A percentile compares a stretch with the other conserved stretches of the same genome.
Evolutionary conservation across 2,888 invertebrate genomes (phyloP).

Genomic region (Phengaris arion): DNA sequence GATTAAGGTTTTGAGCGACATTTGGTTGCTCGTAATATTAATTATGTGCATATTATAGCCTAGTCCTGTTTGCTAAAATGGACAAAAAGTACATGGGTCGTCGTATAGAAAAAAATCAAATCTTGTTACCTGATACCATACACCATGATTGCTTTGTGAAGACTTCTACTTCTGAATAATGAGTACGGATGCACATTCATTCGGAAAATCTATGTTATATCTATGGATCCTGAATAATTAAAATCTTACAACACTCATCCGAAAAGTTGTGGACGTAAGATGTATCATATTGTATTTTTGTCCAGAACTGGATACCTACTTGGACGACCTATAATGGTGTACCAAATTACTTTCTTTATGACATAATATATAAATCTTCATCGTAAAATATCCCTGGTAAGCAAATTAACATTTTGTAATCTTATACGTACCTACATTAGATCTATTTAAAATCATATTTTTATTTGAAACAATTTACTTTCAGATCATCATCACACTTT

Average conservation of each 20-base stretch:
- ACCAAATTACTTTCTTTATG: not conserved
- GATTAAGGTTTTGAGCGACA: not conserved
- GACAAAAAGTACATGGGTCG: too few relatives aligned
- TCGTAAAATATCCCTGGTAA: not conserved
- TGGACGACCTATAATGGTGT: not conserved
- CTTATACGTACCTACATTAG: too few relatives aligned
- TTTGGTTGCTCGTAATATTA: not conserved
- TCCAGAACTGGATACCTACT: not conserved
- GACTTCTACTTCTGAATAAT: too few relatives aligned
- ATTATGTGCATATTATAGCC: too few relatives aligned
- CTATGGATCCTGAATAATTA: not conserved
- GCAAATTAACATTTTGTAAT: not conserved
- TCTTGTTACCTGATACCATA: too few relatives aligned
- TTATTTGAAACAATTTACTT: not conserved
- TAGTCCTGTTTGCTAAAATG: too few relatives aligned
- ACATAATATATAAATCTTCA: not conserved
- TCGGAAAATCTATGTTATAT: too few relatives aligned
- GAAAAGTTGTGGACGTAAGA: not conserved
- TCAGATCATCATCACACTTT: not conserved
- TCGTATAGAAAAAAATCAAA: too few relatives aligned
- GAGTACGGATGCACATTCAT: too few relatives aligned
- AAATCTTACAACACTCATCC: not conserved
- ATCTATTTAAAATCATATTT: not conserved
- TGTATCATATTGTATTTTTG: constrained; percentile 4
- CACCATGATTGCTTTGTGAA: too few relatives aligned